Evolutionary conservation across 2,888 invertebrate genomes (phyloP), one percentile per base, ranked within the genome.

Genomic region (Meiosimyza platycephala): DNA sequence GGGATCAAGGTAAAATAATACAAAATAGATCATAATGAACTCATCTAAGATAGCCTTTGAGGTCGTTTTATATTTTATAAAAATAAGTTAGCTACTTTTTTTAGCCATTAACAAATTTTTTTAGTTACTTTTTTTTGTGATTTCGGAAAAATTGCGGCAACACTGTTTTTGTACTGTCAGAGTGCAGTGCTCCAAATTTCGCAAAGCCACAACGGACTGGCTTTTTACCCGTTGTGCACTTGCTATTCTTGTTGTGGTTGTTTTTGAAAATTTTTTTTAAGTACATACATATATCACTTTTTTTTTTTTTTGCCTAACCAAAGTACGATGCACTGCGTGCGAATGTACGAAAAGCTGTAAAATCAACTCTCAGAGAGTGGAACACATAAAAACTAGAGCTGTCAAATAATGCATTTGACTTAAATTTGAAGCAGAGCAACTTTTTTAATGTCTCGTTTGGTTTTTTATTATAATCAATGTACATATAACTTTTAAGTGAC

Each of bases 241-340:
- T 69, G 57, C 40, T 51, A 12, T 63, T 40, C 47, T 63, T 63
- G 40, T 28, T 9, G 33, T 18, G n/a, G 12, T 63, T 63, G 40
- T 16, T 57, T n/a, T 28, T 9, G 33, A 18, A 9, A 16, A 51
- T 33, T 33, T 54, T 66, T 55, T 7, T 28, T n/a, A 62, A 11
- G n/a, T n/a, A n/a, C n/a, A n/a, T n/a, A n/a, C n/a, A n/a, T n/a
- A n/a, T n/a, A 28, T 40, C 13, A 15, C 28, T 64, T 1, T 40
- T 28, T 54, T 12, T 57, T 18, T 59, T 28, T 48, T 57, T 9
- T 59, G 18, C 51, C 52, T 52, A 11, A 28, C 47, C 54, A 18
- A 52, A 62, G 70, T 70, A 47, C 63, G 70, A 54, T 70, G 70
- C 70, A 63, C 70, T 54, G 50, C 54, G 60, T 51, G 16, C 28